Base-by-base conservation (phyloP, 2,888 invertebrate species). In the Ophion ventricosus region DNA sequence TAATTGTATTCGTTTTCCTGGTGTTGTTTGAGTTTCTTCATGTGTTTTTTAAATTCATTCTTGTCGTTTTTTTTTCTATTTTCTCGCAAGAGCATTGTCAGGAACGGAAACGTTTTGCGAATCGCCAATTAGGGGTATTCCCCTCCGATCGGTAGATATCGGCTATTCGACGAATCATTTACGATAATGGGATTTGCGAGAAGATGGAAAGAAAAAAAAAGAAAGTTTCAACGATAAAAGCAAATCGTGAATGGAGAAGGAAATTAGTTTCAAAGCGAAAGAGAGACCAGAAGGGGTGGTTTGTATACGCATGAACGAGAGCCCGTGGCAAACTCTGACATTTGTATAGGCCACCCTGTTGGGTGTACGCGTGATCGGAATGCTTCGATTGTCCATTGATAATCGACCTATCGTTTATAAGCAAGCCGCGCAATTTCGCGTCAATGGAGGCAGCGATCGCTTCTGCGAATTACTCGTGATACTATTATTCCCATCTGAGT, bases 201-300 rank as follows among this genome's bases (percentile, higher is more conserved):
- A 35, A 40, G 25, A 59, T 5, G 5, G 14, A 1, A 54, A 40
- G n/a, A 29, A 26, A 57, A 43, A 59, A 69, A 49, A 29, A 20
- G 20, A 43, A 78, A 49, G 69, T 74, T 73, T 67, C 4, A 54
- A 57, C 72, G 63, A 83, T 72, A 57, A 80, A 72, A 72, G 59
- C 61, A 20, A 59, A 59, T 80, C 72, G 79, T 75, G 83, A 75
- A 75, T 70, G 57, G 64, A 64, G 17, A 76, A 72, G 66, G 25
- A 54, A 59, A 80, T 72, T 75, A 79, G 79, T 75, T 54, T 11
- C 23, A 10, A 43, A 17, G 57, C 2, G 40, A 26, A 67, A 29
- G 72, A 17, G 26, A 26, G 63, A 23, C 40, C 2, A 14, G 43
- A 14, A 0, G 11, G 14, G 43, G 43, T 29, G 74, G 63, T 25